These are phyloP conservation scores for Thecocarcelia acutangulata DNA, from an alignment of 2,888 invertebrate genomes.

Conservation along the genomic window DNA sequence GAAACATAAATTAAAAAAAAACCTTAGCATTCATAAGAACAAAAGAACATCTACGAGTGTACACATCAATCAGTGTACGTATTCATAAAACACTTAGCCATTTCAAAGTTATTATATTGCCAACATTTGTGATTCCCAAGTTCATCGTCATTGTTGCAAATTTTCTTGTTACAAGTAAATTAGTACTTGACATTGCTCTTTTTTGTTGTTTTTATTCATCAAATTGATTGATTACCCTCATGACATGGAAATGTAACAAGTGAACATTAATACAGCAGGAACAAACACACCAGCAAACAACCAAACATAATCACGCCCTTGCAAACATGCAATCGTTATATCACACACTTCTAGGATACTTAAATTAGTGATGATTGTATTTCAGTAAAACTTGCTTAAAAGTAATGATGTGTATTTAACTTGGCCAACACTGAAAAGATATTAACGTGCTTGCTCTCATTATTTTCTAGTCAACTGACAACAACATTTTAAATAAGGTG, in stretches of 20 bases:
- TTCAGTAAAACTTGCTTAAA: conserved; percentile 9
- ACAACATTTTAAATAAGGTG: too few relatives aligned
- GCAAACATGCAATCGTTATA: conserved; percentile 2
- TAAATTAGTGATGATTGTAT: conserved; percentile 29
- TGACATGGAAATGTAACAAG: conserved; percentile 56
- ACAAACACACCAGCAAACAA: conserved; percentile 37
- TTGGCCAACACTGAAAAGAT: not conserved
- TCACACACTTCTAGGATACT: conserved; percentile 13
- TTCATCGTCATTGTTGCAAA: conserved; percentile 60
- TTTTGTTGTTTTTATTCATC: conserved; percentile 54
- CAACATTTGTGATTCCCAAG: conserved; percentile 72
- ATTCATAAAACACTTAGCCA: too few relatives aligned
- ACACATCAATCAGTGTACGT: too few relatives aligned
- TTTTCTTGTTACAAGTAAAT: not conserved
- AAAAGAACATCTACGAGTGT: too few relatives aligned
- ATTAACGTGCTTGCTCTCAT: too few relatives aligned
- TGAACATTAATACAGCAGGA: conserved; percentile 63
- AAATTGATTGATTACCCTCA: conserved; percentile 64
- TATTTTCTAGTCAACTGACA: too few relatives aligned
- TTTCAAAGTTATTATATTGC: conserved; percentile 43
- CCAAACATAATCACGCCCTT: not conserved
- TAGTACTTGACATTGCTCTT: not conserved
- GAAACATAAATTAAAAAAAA: too few relatives aligned
- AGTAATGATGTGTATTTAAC: conserved; percentile 30
- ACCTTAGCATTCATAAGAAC: too few relatives aligned